Evolutionary conservation across 2,797 vertebrate genomes (phyloP).

Genomic region (Urosaurus nigricauda): DNA sequence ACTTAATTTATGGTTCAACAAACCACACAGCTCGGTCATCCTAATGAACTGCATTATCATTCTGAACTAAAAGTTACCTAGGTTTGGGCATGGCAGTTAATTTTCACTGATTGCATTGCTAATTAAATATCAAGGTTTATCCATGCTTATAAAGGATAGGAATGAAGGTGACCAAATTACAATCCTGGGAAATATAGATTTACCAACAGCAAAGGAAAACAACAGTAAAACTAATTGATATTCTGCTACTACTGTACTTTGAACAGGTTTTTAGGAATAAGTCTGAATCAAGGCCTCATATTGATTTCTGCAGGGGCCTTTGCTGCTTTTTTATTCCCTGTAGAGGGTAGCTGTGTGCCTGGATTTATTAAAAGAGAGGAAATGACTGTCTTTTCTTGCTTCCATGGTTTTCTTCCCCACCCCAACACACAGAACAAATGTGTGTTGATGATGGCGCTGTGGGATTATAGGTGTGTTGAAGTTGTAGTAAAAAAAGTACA

Average conservation of each 20-base stretch:
- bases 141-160: background rate
- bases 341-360: slow-evolving; percentile 40
- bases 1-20: background rate
- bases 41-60: slow-evolving; percentile 30
- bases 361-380: slow-evolving; percentile 38
- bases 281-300: slow-evolving; percentile 33
- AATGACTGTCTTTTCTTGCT: slow-evolving; percentile 23
- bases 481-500: background rate
- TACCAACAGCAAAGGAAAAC: slow-evolving; percentile 25
- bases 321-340: slow-evolving; percentile 48
- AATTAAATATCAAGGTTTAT: background rate
- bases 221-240: slow-evolving; percentile 25
- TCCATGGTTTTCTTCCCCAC: background rate
- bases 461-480: slow-evolving; percentile 15
- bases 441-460: slow-evolving; percentile 9
- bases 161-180: background rate
- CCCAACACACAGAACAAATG: background rate
- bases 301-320: slow-evolving; percentile 30
- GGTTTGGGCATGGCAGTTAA: background rate
- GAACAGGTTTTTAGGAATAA: slow-evolving; percentile 47
- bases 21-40: background rate
- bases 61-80: slow-evolving; percentile 56
- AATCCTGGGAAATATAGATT: background rate
- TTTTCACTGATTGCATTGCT: background rate
- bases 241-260: slow-evolving; percentile 35